A percentile compares a stretch with the other conserved stretches of the same genome.
Conservation (phyloP, 1,140 invertebrate genomes). For the Diorhabda elongata region DNA sequence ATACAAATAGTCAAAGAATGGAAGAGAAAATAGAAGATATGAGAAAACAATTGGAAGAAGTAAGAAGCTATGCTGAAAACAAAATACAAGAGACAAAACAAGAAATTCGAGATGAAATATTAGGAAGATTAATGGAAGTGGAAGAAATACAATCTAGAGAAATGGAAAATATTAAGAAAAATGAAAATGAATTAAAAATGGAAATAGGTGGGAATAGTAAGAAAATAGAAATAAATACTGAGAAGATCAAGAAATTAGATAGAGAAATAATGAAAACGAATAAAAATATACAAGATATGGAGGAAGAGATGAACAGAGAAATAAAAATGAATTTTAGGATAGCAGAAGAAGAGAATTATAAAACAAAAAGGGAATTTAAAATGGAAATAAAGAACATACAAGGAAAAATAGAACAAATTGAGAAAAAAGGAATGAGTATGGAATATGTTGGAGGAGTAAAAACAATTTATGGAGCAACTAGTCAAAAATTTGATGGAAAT, state of each 20-base stretch:
- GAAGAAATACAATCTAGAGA: neutral
- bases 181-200: neutral
- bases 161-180: neutral
- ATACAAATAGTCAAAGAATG: too few species aligned
- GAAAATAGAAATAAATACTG: neutral
- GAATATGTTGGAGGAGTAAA: too few species aligned
- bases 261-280: conserved; percentile 2
- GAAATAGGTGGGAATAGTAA: neutral
- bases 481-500: neutral
- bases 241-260: neutral
- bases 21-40: too few species aligned
- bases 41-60: too few species aligned
- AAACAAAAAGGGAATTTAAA: neutral
- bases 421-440: neutral
- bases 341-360: neutral
- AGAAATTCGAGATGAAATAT: too few species aligned
- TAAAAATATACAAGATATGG: neutral
- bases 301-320: neutral
- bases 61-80: too few species aligned
- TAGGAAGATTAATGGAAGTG: too few species aligned
- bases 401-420: neutral
- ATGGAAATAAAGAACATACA: neutral
- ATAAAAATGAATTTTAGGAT: neutral
- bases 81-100: too few species aligned
- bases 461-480: neutral